A percentile compares a stretch with the other conserved stretches of the same genome.
Evolutionary conservation across 2,888 invertebrate genomes (phyloP).

Genomic region (Xestia sexstrigata): DNA sequence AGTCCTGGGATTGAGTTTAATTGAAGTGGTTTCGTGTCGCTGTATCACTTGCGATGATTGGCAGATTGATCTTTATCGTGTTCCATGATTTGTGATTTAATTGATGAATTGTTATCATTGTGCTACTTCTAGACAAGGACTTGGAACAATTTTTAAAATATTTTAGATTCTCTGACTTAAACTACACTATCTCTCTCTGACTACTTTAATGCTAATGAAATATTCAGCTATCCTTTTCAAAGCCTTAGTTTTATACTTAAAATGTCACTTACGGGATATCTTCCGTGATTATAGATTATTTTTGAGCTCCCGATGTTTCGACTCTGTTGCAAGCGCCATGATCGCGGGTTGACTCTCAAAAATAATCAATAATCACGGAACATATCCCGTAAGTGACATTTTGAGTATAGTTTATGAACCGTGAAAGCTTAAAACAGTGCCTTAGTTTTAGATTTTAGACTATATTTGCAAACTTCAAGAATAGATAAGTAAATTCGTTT

Average conservation of each 20-base stretch:
- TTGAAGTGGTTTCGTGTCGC: constrained; percentile 52
- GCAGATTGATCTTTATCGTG: constrained; percentile 29
- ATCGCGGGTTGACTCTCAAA: too few relatives aligned
- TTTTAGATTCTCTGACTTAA: not conserved
- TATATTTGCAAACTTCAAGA: not conserved
- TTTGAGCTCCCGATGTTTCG: too few relatives aligned
- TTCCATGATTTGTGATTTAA: constrained; percentile 26
- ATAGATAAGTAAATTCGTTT: not conserved
- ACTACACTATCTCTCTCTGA: not conserved
- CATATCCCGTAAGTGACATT: too few relatives aligned
- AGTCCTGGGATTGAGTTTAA: constrained; percentile 49
- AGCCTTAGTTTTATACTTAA: too few relatives aligned
- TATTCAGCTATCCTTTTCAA: not conserved
- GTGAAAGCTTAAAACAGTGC: too few relatives aligned
- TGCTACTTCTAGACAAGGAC: not conserved
- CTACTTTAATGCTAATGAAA: too few relatives aligned
- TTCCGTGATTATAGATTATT: too few relatives aligned
- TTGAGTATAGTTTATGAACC: too few relatives aligned
- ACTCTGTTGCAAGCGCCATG: too few relatives aligned
- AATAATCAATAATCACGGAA: too few relatives aligned
- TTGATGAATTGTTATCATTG: not conserved
- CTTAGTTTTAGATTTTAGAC: not conserved
- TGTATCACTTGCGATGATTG: constrained; percentile 39
- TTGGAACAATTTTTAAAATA: not conserved
- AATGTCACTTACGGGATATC: too few relatives aligned